Base-by-base conservation (phyloP, 2,797 vertebrate species). In the Danio aesculapii region DNA sequence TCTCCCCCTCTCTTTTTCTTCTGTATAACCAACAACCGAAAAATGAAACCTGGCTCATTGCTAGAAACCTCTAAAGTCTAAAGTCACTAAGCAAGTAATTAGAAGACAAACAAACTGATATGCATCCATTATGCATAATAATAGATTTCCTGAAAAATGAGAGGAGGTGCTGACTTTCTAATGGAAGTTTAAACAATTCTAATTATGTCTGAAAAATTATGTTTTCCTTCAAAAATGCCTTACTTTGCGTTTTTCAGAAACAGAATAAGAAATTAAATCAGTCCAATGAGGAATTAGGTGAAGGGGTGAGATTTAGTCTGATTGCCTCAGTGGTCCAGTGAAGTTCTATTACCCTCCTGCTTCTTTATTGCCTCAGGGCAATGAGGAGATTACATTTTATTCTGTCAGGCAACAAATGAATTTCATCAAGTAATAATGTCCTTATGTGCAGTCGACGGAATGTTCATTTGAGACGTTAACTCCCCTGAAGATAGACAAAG, bases 391-490 rank as follows among this genome's bases (percentile, higher is more conserved):
- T 88, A 58, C 83, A 80, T 84, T 76, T 84, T 58, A 21, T 81
- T 72, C 84, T 75, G 57, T 52, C 66, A 81, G 82, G 85, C 78
- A 85, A 73, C 85, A 85, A 84, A 89, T 19, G 9, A 78, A 84
- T 78, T 85, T 88, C 79, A 88, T 91, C 81, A 85, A 88, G 88
- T 86, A 69, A 74, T 84, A 85, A 89, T 86, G 79, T 76, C 16
- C 86, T 82, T 83, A 87, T 88, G 82, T 77, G 84, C 84, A 85
- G 67, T 80, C 57, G 77, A 88, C 79, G 83, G 19, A 14, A 59
- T 87, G 86, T 84, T 87, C 84, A 91, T 90, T 75, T 84, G 75
- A 75, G 79, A 76, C 84, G 85, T 86, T 85, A 52, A 30, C 30
- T 30, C 30, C 30, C 30, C 30, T 74, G 62, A 44, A 58, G 52